Conservation (phyloP, 2,888 invertebrate genomes). For the Tenthredo scrophulariae region DNA sequence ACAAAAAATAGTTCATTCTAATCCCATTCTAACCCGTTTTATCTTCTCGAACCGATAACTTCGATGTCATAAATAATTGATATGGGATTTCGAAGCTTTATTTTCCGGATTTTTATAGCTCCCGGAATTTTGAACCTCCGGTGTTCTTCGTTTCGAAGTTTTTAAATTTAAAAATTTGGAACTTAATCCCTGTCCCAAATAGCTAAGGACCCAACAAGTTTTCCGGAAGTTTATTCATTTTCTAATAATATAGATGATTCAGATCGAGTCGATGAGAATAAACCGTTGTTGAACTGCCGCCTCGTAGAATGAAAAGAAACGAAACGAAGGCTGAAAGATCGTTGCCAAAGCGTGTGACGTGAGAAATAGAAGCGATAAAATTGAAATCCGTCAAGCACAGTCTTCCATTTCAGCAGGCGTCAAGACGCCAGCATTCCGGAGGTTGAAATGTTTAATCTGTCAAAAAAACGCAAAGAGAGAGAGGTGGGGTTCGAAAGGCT, state of each 20-base stretch:
- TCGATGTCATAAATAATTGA: too few relatives aligned
- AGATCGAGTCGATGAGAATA: background rate
- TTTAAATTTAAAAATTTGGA: too few relatives aligned
- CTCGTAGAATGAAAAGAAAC: background rate
- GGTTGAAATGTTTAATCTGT: constrained; percentile 18
- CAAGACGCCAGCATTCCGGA: background rate
- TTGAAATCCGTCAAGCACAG: constrained; percentile 45
- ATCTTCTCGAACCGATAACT: too few relatives aligned
- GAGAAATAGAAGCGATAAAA: constrained; percentile 37
- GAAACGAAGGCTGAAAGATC: background rate
- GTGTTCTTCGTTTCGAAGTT: too few relatives aligned
- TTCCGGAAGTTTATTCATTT: background rate
- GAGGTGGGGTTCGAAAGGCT: background rate
- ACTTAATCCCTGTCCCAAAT: too few relatives aligned
- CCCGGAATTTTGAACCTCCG: too few relatives aligned
- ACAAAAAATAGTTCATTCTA: too few relatives aligned
- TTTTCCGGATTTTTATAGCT: too few relatives aligned
- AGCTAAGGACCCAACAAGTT: too few relatives aligned
- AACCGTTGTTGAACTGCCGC: background rate
- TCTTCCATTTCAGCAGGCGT: constrained; percentile 27
- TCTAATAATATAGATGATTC: background rate
- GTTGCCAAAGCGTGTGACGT: background rate
- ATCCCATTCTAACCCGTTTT: too few relatives aligned
- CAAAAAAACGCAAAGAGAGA: background rate
- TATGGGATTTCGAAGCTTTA: too few relatives aligned